Base-by-base conservation (phyloP, 1,140 invertebrate genomes). In the Aphidius ervi region DNA sequence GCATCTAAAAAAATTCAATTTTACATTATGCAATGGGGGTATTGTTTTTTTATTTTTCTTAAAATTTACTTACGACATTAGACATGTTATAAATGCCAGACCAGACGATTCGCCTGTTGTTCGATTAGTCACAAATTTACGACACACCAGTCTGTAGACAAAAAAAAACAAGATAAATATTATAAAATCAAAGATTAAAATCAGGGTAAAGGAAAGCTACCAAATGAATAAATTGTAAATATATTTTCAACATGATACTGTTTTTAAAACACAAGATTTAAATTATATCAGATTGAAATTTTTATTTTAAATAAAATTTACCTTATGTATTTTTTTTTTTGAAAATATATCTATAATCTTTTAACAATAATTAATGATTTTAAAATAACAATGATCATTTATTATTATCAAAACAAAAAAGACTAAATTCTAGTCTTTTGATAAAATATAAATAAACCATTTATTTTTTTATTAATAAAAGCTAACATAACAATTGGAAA, bases 51-150 rank as follows among this genome's bases (percentile, higher is more conserved):
- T 16, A 16, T 16, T 16, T 16, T 16, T 16, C 16, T 16, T 16
- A 0, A 1, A 1, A 20, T 40, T 64, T 41, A 84, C 86, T 84
- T 82, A 89, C 87, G 88, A 90, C 70, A 90, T 78, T 70, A 88
- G 86, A 65, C 89, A 89, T 67, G 86, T 87, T 57, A 90, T 76
- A 77, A 92, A 92, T 54, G 89, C 87, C 62, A 91, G 79, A 1
- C 84, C 82, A 5, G 89, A 90, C 7, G 85, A 80, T 69, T 91
- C 87, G 9, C 84, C 86, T 5, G 87, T 88, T 31, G 84, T 84
- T 58, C 82, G 81, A 74, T 87, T 88, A 65, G 75, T 74, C 7
- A 87, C 80, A 75, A 86, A 87, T 74, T 87, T 86, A 63, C 78
- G 82, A 68, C 87, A 89, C 16, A 88, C 85, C 46, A 88, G 74